Conservation (phyloP, 2,888 invertebrate species). For the Stenodema calcarata region DNA sequence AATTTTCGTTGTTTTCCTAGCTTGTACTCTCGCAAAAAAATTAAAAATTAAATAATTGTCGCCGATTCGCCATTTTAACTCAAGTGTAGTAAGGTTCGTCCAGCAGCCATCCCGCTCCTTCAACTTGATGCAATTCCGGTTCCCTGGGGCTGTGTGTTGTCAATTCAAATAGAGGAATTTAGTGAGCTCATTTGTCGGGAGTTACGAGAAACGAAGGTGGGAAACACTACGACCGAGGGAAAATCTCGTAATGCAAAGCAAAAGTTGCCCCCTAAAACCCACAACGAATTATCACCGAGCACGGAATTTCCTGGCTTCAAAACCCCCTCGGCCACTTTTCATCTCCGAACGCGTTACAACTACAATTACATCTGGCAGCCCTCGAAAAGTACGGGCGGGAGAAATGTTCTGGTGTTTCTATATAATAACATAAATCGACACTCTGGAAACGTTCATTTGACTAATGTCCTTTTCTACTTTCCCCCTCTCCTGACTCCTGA, state of each 20-base stretch:
- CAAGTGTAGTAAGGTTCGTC: too few relatives aligned
- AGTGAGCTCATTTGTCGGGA: background rate
- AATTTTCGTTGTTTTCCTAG: too few relatives aligned
- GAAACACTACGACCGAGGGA: background rate
- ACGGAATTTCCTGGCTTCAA: slow-evolving; percentile 18
- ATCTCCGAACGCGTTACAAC: slow-evolving; percentile 8
- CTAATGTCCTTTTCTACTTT: slow-evolving; percentile 39
- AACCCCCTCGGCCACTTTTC: slow-evolving; percentile 12
- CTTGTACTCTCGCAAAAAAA: too few relatives aligned
- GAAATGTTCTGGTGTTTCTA: slow-evolving; percentile 33
- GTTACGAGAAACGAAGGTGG: background rate
- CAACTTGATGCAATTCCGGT: too few relatives aligned
- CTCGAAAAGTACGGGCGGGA: background rate
- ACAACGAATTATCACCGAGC: slow-evolving; percentile 21
- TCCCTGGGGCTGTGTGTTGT: too few relatives aligned
- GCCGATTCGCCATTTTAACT: too few relatives aligned
- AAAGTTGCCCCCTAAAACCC: background rate
- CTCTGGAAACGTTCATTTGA: slow-evolving; percentile 39
- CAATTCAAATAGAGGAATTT: background rate
- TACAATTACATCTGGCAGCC: slow-evolving; percentile 7
- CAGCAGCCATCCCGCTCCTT: too few relatives aligned
- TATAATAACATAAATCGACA: slow-evolving; percentile 48
- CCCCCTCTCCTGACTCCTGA: background rate
- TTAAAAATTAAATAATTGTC: too few relatives aligned
- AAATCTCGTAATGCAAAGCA: background rate